These are phyloP conservation scores for Bergia sp. DNA, from an alignment of 92 coral and sea anemone genomes.

Conservation along the genomic window DNA sequence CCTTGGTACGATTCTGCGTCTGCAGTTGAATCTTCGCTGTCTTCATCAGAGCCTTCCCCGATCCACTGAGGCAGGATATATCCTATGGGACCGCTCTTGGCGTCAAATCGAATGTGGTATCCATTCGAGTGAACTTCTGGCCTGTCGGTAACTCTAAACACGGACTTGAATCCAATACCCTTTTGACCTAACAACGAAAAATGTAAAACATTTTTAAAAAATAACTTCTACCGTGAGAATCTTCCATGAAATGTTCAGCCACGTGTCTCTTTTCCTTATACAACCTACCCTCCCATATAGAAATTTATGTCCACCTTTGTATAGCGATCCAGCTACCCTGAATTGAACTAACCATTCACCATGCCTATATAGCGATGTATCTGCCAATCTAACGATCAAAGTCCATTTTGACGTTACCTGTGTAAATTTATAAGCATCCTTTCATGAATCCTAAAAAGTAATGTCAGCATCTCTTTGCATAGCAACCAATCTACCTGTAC, in stretches of 20 bases:
- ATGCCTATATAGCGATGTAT: too few species aligned
- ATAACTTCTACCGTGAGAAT: too few species aligned
- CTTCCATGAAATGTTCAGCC: too few species aligned
- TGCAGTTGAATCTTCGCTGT: conserved; percentile 8
- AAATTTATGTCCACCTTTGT: too few species aligned
- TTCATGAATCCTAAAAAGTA: too few species aligned
- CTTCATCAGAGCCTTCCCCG: conserved; percentile 32
- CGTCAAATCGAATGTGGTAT: conserved; percentile 85
- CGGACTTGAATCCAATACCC: conserved; percentile 94
- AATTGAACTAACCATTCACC: too few species aligned
- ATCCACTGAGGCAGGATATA: conserved; percentile 93
- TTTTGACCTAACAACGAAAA: conserved; percentile 74
- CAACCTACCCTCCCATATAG: too few species aligned
- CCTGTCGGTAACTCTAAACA: conserved; percentile 83
- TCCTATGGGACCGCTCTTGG: conserved; percentile 92
- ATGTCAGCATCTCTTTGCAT: background rate
- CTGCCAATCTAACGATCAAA: too few species aligned
- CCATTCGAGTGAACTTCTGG: conserved; percentile 98
- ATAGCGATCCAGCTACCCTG: background rate
- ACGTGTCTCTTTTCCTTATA: too few species aligned
- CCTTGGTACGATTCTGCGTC: conserved; percentile 2
- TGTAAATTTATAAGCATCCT: too few species aligned
- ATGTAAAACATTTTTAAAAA: too few species aligned
- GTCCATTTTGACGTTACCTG: too few species aligned
- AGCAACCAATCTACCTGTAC: background rate